phyloP scores from a whole-genome alignment of 2,888 invertebrate genomes.

The Cephus rjabovi region DNA sequence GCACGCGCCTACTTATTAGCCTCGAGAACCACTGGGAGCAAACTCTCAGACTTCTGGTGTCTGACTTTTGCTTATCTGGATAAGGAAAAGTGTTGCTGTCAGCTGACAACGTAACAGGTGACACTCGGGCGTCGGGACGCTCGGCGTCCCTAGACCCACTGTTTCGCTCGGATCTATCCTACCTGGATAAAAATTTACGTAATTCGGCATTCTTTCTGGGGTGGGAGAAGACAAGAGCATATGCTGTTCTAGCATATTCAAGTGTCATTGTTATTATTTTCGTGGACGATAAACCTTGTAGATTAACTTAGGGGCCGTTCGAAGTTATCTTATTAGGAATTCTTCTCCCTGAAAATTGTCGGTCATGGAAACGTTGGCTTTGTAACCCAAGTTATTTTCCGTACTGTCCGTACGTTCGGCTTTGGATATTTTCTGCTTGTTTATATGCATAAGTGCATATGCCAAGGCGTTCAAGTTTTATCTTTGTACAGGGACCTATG shows the following conservation, averaged over 20 bases:
- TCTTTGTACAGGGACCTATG: neutral
- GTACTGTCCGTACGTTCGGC: neutral
- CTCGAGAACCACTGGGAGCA: neutral
- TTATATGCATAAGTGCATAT: neutral
- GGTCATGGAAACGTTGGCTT: neutral
- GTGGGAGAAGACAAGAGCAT: neutral
- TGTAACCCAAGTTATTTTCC: neutral
- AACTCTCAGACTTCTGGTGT: neutral
- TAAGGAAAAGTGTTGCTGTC: too few relatives aligned
- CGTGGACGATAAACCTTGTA: neutral
- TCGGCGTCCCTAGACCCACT: neutral
- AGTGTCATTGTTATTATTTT: neutral
- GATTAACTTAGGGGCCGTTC: neutral
- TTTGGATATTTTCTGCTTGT: neutral
- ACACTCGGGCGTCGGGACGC: neutral
- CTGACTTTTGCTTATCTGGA: neutral
- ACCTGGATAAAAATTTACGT: neutral
- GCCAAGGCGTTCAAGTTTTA: neutral
- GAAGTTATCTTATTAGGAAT: neutral
- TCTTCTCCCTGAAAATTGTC: too few relatives aligned
- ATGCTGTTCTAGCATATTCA: neutral
- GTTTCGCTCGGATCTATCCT: neutral
- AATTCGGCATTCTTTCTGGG: neutral
- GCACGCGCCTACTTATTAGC: neutral
- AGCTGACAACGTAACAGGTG: neutral